Conservation (phyloP, 1,140 invertebrate genomes). For the Ditylenchus dipsaci region DNA sequence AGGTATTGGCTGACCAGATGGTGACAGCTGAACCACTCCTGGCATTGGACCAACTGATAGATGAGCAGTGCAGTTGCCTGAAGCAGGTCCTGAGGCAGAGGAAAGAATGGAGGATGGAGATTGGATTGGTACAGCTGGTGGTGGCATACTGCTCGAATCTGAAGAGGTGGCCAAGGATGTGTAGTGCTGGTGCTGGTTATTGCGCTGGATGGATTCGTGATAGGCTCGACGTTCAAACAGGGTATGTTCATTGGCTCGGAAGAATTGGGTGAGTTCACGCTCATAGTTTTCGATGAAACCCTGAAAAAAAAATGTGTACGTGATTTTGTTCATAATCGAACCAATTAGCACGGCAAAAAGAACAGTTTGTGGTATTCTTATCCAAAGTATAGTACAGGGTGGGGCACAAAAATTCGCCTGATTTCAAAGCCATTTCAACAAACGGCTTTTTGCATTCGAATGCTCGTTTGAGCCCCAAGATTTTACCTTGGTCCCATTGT, state of each 20-base stretch:
- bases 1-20: not conserved
- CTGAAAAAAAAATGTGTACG: not conserved
- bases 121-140: slow-evolving; percentile 28
- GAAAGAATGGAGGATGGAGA: slow-evolving; percentile 29
- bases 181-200: slow-evolving; percentile 26
- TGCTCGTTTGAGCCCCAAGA: no score
- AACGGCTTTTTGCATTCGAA: no score
- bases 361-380: no score
- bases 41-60: not conserved
- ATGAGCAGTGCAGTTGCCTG: not conserved
- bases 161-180: slow-evolving; percentile 33
- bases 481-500: no score
- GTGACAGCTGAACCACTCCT: not conserved
- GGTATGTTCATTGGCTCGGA: slow-evolving; percentile 61
- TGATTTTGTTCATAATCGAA: not conserved
- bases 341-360: not conserved
- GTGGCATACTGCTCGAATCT: slow-evolving; percentile 34
- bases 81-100: slow-evolving; percentile 21
- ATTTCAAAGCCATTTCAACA: no score
- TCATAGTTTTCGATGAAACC: slow-evolving; percentile 23
- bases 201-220: slow-evolving; percentile 31
- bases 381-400: no score
- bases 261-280: slow-evolving; percentile 15
- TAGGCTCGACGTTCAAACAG: slow-evolving; percentile 40
- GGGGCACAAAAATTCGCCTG: no score